Evolutionary conservation across 2,797 vertebrate species (phyloP).

Genomic region (Sebastes wilsoni): DNA sequence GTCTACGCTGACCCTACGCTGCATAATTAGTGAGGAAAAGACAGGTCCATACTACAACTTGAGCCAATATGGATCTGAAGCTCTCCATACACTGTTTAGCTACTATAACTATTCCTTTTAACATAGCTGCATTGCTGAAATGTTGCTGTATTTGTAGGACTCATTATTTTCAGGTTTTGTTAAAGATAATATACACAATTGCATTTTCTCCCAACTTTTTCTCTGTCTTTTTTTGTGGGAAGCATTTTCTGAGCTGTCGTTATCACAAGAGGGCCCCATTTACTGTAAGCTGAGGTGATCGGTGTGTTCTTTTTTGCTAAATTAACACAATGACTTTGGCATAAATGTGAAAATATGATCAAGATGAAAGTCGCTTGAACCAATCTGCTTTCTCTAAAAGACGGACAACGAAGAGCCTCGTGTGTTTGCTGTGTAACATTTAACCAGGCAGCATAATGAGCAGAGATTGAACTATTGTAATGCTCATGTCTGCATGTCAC

Average conservation of each 20-base stretch:
- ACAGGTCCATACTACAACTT: background rate
- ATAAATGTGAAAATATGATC: background rate
- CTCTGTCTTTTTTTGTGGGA: background rate
- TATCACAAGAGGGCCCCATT: background rate
- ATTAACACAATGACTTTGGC: background rate
- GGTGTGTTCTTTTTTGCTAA: background rate
- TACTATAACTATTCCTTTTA: background rate
- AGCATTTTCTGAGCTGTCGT: background rate
- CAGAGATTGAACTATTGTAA: background rate
- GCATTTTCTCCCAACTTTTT: background rate
- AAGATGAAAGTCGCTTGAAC: background rate
- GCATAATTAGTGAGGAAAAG: background rate
- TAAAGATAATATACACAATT: background rate
- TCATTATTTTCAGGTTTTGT: background rate
- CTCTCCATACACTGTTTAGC: background rate
- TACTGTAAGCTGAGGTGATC: background rate
- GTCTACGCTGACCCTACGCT: conserved; percentile 13
- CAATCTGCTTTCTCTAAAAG: background rate
- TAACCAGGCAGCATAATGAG: background rate
- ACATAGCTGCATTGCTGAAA: background rate
- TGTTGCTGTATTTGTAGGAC: background rate
- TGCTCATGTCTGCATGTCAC: conserved; percentile 16
- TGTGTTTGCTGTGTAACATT: conserved; percentile 3
- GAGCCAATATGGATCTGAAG: background rate
- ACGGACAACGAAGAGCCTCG: background rate